phyloP scores from a whole-genome alignment of 2,888 invertebrate genomes.

The Apotomis capreana region DNA sequence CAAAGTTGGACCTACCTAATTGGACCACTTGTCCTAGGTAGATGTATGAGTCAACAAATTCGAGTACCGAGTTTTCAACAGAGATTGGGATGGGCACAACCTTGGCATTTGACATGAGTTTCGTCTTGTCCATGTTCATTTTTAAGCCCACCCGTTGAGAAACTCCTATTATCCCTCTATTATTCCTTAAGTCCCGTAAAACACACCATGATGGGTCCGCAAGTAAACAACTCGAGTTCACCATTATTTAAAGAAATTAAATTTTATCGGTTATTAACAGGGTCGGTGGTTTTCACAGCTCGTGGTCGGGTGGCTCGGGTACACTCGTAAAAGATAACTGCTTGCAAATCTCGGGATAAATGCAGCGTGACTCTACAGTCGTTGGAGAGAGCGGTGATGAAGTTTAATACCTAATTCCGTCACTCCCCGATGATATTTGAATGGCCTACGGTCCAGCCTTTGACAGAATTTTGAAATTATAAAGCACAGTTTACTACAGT shows the following conservation, averaged over 20 bases:
- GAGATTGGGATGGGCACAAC: too few species aligned
- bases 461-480: not conserved
- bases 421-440: not conserved
- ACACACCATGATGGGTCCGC: not conserved
- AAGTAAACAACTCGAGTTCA: not conserved
- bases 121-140: too few species aligned
- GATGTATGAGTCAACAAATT: too few species aligned
- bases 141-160: too few species aligned
- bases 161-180: too few species aligned
- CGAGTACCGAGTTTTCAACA: too few species aligned
- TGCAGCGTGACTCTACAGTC: slow-evolving; percentile 17
- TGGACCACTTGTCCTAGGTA: too few species aligned
- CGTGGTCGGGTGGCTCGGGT: not conserved
- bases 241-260: slow-evolving; percentile 25
- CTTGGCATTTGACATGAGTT: too few species aligned
- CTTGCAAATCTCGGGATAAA: slow-evolving; percentile 36
- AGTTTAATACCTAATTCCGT: slow-evolving; percentile 14
- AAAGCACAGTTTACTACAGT: too few species aligned
- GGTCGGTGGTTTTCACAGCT: slow-evolving; percentile 24
- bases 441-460: not conserved
- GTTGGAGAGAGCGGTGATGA: slow-evolving; percentile 12
- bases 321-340: slow-evolving; percentile 35
- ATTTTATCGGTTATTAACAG: slow-evolving; percentile 16
- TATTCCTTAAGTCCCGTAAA: too few species aligned
- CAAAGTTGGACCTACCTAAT: too few species aligned